Base-by-base conservation (phyloP, 2,888 invertebrate species). In the Nomada goodeniana region DNA sequence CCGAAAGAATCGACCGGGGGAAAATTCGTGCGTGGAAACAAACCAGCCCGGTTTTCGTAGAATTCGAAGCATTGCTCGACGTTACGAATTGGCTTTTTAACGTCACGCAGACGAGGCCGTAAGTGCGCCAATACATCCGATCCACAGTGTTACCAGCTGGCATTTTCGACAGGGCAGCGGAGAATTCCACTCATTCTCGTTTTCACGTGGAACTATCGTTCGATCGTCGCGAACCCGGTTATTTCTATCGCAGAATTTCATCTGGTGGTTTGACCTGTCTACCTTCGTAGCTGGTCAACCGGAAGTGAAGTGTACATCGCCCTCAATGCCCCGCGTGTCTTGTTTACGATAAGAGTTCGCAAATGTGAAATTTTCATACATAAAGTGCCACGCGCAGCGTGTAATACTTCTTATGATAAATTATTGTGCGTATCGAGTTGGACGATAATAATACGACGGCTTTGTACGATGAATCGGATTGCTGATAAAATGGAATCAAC, bases 171-270 rank as follows among this genome's bases (percentile, higher is more conserved):
- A 57, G 7, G 36, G 10, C 42, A 20, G 15, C 10, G 5, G 20
- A 7, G 29, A 65, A 75, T 77, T 65, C 76, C 52, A 47, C 44
- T 47, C 65, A 65, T 55, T 67, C 44, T 23, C 52, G 76, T 57
- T 76, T 63, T 42, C 60, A 61, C 53, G 29, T 42, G 20, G 5
- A 59, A 70, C 44, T 10, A 18, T 26, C 60, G 47, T 61, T 55
- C 76, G 61, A 76, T 78, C 68, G 44, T 42, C 13, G 60, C 50
- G 59, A 68, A 53, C 23, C 53, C 36, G 50, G 42, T 57, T 42
- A 64, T 72, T 61, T 47, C 70, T 55, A 50, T 61, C 47, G 18
- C 64, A 29, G 68, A 78, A 78, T 67, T 63, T 47, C 60, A 68
- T 55, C n/a, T 47, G 7, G 20, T 2, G 36, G 61, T 36, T 23